phyloP scores from a whole-genome alignment of 2,797 vertebrate genomes.

The Craterocephalus amniculus region DNA sequence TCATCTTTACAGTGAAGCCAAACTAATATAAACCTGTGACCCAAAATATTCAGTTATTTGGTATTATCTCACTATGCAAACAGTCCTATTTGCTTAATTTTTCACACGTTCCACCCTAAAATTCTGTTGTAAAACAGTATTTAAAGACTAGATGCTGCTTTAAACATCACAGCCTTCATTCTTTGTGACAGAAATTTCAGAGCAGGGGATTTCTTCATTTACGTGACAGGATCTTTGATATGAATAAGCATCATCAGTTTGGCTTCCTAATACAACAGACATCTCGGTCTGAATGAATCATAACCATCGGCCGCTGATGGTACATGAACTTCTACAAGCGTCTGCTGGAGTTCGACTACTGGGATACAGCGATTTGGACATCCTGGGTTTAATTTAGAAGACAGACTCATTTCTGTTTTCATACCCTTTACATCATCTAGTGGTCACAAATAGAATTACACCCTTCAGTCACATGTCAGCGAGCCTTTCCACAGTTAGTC shows the following conservation, averaged over 20 bases:
- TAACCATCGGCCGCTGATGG: background rate
- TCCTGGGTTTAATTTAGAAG: constrained; percentile 1
- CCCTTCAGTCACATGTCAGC: constrained; percentile 31
- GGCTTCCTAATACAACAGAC: background rate
- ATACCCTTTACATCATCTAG: constrained; percentile 52
- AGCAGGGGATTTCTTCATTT: fast-evolving
- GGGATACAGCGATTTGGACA: constrained; percentile 2
- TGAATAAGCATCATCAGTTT: background rate
- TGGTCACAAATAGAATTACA: constrained; percentile 43
- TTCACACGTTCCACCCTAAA: background rate
- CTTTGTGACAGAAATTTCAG: background rate
- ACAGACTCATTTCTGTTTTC: constrained; percentile 1
- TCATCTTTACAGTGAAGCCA: constrained; percentile 2
- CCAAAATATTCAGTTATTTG: background rate
- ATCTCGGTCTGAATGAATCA: background rate
- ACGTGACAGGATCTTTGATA: background rate
- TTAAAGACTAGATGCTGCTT: background rate
- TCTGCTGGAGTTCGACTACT: background rate
- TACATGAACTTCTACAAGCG: background rate
- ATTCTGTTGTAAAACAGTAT: background rate
- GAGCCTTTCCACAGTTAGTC: constrained; percentile 65
- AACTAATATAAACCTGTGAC: constrained; percentile 2
- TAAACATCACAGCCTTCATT: background rate
- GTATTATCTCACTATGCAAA: background rate
- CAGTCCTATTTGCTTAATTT: background rate